These are phyloP conservation scores for Tursiops truncatus DNA, from an alignment of 2,113 vertebrate genomes.

Conservation along the genomic window DNA sequence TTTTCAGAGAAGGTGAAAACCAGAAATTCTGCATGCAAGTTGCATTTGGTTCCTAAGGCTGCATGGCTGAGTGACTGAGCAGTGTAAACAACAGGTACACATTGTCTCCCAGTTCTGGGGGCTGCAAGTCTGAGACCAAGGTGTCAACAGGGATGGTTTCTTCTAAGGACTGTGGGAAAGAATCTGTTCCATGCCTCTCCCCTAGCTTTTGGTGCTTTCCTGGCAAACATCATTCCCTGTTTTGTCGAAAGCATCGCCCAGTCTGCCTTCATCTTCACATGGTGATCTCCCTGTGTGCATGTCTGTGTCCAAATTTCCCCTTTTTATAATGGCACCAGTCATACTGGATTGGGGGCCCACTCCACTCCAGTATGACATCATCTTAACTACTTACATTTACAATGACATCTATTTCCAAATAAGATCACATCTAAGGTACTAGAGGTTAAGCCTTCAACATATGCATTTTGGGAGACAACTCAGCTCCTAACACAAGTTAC, in stretches of 20 bases:
- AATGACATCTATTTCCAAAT: not conserved
- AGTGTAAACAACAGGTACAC: not conserved
- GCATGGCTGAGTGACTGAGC: not conserved
- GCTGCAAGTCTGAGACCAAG: not conserved
- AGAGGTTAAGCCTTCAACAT: not conserved
- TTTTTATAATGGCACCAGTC: not conserved
- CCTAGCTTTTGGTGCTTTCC: not conserved
- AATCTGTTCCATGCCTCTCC: not conserved
- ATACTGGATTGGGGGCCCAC: not conserved
- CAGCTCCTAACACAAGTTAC: not conserved
- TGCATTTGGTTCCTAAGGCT: not conserved
- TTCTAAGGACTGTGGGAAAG: not conserved
- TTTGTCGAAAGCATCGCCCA: not conserved
- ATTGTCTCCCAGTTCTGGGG: not conserved
- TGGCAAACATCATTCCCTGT: not conserved
- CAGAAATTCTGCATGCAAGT: not conserved
- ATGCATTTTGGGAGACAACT: not conserved
- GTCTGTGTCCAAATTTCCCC: not conserved
- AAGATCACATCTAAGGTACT: not conserved
- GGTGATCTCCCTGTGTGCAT: not conserved
- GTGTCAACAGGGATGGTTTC: not conserved
- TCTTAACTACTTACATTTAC: not conserved
- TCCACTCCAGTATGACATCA: not conserved
- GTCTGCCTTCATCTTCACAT: not conserved
- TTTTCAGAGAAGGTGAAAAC: not conserved